These are phyloP conservation scores for Myrmophylax atrothorax DNA, from an alignment of 2,113 vertebrate species.

Conservation along the genomic window DNA sequence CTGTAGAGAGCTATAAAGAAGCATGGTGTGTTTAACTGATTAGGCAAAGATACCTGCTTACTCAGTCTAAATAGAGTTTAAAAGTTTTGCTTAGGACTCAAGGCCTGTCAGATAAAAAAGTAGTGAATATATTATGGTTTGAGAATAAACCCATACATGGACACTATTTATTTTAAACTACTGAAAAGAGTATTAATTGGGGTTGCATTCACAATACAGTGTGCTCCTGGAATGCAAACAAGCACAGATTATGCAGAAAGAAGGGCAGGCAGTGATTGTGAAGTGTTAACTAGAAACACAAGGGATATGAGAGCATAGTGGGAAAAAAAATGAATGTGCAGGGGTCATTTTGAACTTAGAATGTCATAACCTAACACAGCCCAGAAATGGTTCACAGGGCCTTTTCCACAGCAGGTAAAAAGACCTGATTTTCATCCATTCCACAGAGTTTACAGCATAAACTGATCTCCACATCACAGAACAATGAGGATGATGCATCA, in stretches of 20 bases:
- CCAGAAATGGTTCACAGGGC: background rate
- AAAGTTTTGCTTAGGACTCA: conserved; percentile 5
- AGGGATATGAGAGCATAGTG: background rate
- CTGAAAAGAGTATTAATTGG: conserved; percentile 45
- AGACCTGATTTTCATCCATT: background rate
- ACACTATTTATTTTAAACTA: conserved; percentile 21
- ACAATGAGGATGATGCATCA: background rate
- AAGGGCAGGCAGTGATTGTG: conserved; percentile 22
- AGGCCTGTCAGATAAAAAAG: background rate
- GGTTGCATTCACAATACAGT: conserved; percentile 25
- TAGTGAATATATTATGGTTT: background rate
- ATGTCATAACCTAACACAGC: background rate
- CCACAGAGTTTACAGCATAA: background rate
- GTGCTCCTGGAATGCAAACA: conserved; percentile 43
- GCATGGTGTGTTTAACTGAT: background rate
- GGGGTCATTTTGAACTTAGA: background rate
- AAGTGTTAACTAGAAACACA: conserved; percentile 61
- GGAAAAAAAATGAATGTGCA: background rate
- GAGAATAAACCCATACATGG: conserved; percentile 29
- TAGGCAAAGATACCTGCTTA: background rate
- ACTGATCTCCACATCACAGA: background rate
- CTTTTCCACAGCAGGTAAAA: background rate
- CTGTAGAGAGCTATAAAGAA: background rate
- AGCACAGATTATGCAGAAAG: background rate
- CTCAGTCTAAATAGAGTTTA: conserved; percentile 2